Conservation (phyloP, 1,140 invertebrate species). For the Saccostrea glomerata region DNA sequence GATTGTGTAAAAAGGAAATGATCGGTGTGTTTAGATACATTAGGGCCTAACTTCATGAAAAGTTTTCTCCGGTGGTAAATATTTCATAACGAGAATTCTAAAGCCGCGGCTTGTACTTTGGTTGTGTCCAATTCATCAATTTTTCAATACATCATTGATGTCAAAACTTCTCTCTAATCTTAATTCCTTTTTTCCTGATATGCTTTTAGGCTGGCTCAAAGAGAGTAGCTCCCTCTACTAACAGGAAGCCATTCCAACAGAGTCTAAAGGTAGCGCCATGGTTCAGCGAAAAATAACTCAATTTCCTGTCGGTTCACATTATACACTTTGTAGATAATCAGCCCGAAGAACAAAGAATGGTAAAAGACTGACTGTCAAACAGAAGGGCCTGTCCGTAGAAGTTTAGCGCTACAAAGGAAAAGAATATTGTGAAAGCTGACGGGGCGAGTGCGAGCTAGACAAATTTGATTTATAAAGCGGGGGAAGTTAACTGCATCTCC, state of each 20-base stretch:
- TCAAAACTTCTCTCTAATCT: neutral
- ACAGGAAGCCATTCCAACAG: neutral
- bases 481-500: conserved; percentile 27
- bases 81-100: neutral
- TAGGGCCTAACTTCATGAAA: neutral
- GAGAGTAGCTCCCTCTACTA: neutral
- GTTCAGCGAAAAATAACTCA: conserved; percentile 41
- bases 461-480: conserved; percentile 42
- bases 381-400: neutral
- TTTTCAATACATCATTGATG: conserved; percentile 3
- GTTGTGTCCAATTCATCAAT: neutral
- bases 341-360: conserved; percentile 1
- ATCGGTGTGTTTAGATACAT: neutral
- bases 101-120: neutral
- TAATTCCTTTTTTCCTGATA: neutral
- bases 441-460: neutral
- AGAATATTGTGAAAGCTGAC: neutral
- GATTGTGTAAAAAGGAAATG: neutral
- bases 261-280: neutral
- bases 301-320: conserved; percentile 40
- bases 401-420: conserved; percentile 6
- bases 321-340: neutral
- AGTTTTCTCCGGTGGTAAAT: neutral
- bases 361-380: conserved; percentile 16
- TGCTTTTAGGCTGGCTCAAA: neutral